Evolutionary conservation across 2,888 invertebrate genomes (phyloP), one percentile per base, ranked within the genome.

Genomic region (Acrobasis repandana): DNA sequence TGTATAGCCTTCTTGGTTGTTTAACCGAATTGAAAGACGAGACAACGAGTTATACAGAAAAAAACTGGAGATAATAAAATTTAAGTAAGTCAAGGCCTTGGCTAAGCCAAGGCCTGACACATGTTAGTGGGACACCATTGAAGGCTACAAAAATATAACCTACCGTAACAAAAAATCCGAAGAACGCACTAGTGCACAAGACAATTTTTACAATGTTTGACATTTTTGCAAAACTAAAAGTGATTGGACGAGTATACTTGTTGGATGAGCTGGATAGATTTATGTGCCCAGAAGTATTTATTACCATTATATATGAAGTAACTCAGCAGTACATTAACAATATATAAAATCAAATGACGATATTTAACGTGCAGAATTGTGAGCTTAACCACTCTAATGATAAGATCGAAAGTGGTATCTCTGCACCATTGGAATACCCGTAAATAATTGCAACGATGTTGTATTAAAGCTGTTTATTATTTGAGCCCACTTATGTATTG

Each of bases 211-310:
- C 6, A 16, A 63, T 33, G 16, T 46, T 49, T 34, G 64, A 59
- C 78, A 76, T 77, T 65, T 65, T 67, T 34, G 58, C 50, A 65
- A 56, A 54, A 49, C 56, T 16, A 33, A 61, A 47, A 28, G 60
- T 64, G 34, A 47, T 36, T 61, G 66, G 66, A 65, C 67, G 75
- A 67, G 70, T 65, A 58, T 86, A 84, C 84, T 85, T 80, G 82
- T 77, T 73, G 83, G 82, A 67, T 71, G 56, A 62, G 61, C 64
- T 64, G 71, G 71, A 74, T 71, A 70, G 71, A 63, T 74, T 69
- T 75, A 71, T 73, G 67, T 64, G 33, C 60, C 61, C 60, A 67
- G 63, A 61, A 62, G 64, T 64, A 66, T 65, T 59, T 64, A 66
- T 65, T 59, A 61, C 67, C 62, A 65, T 64, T 64, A 63, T 58